These are phyloP conservation scores for Arion vulgaris DNA, from an alignment of 1,140 invertebrate species.

Conservation along the genomic window DNA sequence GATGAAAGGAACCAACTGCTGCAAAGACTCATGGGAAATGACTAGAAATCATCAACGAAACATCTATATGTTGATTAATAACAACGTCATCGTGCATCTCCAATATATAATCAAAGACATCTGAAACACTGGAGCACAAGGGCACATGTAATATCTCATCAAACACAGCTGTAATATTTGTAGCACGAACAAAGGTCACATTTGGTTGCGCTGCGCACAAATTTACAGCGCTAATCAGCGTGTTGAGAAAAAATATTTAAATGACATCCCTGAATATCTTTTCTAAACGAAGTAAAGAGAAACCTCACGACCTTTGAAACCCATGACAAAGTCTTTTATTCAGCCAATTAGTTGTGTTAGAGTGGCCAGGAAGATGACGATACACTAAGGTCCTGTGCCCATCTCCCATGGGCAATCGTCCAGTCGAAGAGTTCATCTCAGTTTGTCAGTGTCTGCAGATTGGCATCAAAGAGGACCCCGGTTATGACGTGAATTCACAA, in stretches of 20 bases:
- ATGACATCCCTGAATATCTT: constrained; percentile 1
- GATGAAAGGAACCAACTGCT: too few species aligned
- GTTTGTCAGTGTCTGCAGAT: constrained; percentile 22
- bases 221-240: too few species aligned
- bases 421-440: constrained; percentile 6
- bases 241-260: neutral
- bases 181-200: too few species aligned
- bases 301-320: neutral
- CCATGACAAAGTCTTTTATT: neutral
- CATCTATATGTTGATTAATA: too few species aligned
- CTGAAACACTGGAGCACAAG: too few species aligned
- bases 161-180: too few species aligned
- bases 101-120: too few species aligned
- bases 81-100: too few species aligned
- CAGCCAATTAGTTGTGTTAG: constrained; percentile 21
- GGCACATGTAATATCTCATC: too few species aligned
- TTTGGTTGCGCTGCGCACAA: too few species aligned
- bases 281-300: neutral
- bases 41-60: too few species aligned
- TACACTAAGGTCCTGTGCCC: neutral
- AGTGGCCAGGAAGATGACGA: neutral
- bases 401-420: constrained; percentile 2
- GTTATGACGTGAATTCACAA: constrained; percentile 32
- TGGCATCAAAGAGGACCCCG: constrained; percentile 15
- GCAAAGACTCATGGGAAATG: too few species aligned